A percentile compares a stretch with the other conserved stretches of the same genome.
Conservation (phyloP, 2,113 vertebrate species). For the Campylorhamphus procurvoides region DNA sequence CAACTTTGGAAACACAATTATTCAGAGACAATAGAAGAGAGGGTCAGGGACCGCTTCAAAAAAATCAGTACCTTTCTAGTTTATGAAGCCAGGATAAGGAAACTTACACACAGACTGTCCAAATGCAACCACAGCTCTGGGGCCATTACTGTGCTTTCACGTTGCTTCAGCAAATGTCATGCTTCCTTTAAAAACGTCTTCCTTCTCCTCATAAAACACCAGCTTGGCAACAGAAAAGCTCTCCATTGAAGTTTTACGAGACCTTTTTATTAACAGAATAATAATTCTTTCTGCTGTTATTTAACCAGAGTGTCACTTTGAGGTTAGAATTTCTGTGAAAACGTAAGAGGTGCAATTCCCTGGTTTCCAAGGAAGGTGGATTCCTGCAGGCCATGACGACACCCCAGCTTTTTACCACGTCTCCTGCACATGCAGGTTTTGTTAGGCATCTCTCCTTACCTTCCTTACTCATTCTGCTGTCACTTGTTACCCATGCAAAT, state of each 20-base stretch:
- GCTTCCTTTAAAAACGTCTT: neutral
- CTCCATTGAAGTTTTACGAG: neutral
- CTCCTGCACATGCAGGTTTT: accelerated
- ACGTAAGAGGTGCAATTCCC: neutral
- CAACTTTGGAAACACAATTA: neutral
- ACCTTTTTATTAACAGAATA: neutral
- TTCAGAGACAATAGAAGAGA: neutral
- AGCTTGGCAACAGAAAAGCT: neutral
- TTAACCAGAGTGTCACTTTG: neutral
- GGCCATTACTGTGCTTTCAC: neutral
- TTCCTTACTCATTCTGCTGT: neutral
- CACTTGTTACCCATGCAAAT: neutral
- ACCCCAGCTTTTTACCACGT: neutral
- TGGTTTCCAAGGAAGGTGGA: neutral
- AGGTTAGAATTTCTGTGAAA: neutral
- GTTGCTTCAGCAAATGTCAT: neutral
- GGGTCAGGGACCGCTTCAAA: neutral
- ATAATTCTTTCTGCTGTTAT: neutral
- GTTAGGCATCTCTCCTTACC: neutral
- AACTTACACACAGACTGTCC: neutral
- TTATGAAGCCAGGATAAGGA: neutral
- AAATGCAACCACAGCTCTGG: neutral
- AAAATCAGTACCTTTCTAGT: neutral
- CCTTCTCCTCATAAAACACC: neutral
- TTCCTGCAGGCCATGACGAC: neutral